Conservation (phyloP, 2,113 vertebrate genomes). For the Aspidoscelis tigris region DNA sequence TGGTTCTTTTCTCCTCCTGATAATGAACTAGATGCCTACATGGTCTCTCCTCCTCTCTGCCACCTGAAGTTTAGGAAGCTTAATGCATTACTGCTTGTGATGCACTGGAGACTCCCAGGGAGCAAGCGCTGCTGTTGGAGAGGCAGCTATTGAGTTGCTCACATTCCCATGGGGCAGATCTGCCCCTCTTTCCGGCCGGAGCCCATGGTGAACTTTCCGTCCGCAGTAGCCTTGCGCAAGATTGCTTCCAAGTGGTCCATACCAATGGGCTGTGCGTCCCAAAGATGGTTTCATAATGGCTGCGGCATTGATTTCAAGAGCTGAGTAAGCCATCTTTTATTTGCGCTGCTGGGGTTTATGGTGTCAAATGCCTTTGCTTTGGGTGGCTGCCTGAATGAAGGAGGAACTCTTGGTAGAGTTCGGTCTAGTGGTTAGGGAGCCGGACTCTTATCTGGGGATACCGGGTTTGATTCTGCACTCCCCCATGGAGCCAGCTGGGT, state of each 20-base stretch:
- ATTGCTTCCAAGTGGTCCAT: not conserved
- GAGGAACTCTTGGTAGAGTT: not conserved
- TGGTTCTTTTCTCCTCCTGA: not conserved
- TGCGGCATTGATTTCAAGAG: not conserved
- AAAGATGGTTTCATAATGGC: not conserved
- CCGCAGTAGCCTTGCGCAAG: not conserved
- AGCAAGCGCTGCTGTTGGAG: not conserved
- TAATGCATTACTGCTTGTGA: slow-evolving; percentile 17
- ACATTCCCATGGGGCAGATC: not conserved
- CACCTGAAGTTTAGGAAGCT: not conserved
- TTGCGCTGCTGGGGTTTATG: not conserved
- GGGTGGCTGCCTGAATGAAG: not conserved
- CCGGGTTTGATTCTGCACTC: too few species aligned
- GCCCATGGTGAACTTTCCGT: not conserved
- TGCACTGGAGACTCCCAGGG: not conserved
- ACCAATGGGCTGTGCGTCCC: not conserved
- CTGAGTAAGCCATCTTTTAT: not conserved
- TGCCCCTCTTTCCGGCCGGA: not conserved
- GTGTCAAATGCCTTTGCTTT: not conserved
- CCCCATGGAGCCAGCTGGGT: too few species aligned
- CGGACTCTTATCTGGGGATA: too few species aligned
- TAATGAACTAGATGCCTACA: not conserved
- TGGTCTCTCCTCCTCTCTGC: not conserved
- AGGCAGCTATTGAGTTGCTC: slow-evolving; percentile 11
- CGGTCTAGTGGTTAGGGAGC: too few species aligned